Evolutionary conservation across 92 coral and sea anemone species (phyloP), one percentile per base, ranked within the genome.

Genomic region (Palythoa heliodiscus): DNA sequence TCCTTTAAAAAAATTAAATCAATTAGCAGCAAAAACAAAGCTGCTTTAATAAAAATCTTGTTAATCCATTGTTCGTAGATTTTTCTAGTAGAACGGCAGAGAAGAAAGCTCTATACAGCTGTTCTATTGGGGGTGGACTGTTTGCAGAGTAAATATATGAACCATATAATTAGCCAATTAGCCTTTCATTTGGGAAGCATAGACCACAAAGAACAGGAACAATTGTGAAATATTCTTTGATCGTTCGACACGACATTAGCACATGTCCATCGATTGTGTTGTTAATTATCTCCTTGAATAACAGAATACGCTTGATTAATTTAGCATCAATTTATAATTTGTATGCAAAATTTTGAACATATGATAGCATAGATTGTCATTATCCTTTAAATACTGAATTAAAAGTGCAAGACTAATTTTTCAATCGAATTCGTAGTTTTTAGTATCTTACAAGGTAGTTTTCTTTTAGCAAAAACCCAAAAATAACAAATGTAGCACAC

Each of bases 1-100:
- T 89, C 88, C 91, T 87, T 89, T 24, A 85, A 68, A 82, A 90
- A 82, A 83, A 90, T 92, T 87, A 88, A 88, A 82, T 93, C 94
- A 87, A 90, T 90, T 90, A 90, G 85, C 87, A 78, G 86, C 90
- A 86, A 83, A 60, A 87, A 82, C 85, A 88, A 86, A 81, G 88
- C 76, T 85, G 73, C 73, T 81, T 86, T 86, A 82, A 63, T 82
- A 75, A 24, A 86, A 11, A 47, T 54, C 77, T 66, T 75, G 69
- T 78, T 66, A 71, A 85, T 22, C 87, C 61, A 77, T 85, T 89
- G 82, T 87, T 87, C 83, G 86, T 66, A 87, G 43, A 87, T 86
- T 55, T 71, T 75, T 80, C 55, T 61, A 48, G 9, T 64, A 4
- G 60, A 73, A 76, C 52, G 78, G 12, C 29, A 47, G 37, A 57